Base-by-base conservation (phyloP, 2,888 invertebrate genomes). In the Mesorhabditis spiculigera region DNA sequence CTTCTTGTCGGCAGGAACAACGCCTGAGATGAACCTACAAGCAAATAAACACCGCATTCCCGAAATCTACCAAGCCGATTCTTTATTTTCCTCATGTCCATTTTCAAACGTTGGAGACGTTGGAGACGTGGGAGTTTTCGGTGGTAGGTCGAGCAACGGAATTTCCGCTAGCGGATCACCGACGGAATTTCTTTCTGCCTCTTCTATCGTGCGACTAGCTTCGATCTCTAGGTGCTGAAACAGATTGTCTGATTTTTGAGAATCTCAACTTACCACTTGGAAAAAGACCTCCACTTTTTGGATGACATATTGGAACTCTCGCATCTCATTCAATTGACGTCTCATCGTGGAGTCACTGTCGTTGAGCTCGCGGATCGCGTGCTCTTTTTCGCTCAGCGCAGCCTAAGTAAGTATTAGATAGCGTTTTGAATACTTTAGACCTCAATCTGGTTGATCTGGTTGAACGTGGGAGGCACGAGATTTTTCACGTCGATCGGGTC, bases 401-500 rank as follows among this genome's bases (percentile, higher is more conserved):
- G 44, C 67, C 76, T 76, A 63, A 13, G 28, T 45, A 68, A 68
- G 16, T 44, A 43, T n/a, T 28, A 58, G 5, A 69, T 63, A 45
- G 16, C 63, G 69, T 28, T 73, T 66, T 28, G 5, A 5, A 5
- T 50, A n/a, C 16, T 1, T 45, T 41, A 4, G 5, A 93, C 93
- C 90, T 97, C 96, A 73, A 97, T 90, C 88, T 96, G 95, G 79
- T 95, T 94, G 95, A 97, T 96, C 89, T 97, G 96, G 76, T 94
- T 90, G 0, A 95, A 95, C 83, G 95, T 94, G 0, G 97, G 97
- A n/a, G 96, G 95, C 87, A 95, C 95, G 8, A 79, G 45, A 67
- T 75, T 68, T 0, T 58, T 28, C 42, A 72, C 69, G 64, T 78
- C 72, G 10, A 75, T 73, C 5, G 76, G 70, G 43, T 95, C 86